phyloP scores from a whole-genome alignment of 2,797 vertebrate genomes.

The Ibycter americanus region DNA sequence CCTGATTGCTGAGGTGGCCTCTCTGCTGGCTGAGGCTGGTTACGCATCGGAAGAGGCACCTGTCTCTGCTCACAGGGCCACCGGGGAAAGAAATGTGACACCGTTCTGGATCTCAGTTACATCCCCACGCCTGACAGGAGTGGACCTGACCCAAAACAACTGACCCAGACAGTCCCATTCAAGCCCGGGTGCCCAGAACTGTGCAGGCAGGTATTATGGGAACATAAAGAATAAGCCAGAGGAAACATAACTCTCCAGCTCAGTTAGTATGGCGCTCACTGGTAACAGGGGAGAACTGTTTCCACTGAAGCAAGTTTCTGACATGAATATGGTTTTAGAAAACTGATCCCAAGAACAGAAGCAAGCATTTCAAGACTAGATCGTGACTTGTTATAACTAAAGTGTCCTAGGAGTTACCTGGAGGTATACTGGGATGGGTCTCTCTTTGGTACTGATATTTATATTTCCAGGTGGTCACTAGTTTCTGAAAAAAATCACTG shows the following conservation, averaged over 20 bases:
- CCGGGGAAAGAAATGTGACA: not conserved
- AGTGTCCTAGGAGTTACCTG: not conserved
- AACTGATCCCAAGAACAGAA: not conserved
- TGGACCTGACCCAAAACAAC: not conserved
- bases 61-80: not conserved
- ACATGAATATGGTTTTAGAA: not conserved
- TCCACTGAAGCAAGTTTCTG: not conserved
- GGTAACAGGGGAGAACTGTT: not conserved
- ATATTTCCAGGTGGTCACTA: not conserved
- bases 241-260: not conserved
- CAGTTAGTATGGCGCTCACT: not conserved
- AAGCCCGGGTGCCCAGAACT: not conserved
- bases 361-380: not conserved
- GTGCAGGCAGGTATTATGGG: not conserved
- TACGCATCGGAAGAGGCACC: not conserved
- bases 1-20: not conserved
- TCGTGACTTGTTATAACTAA: not conserved
- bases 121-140: not conserved
- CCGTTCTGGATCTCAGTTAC: not conserved
- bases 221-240: not conserved
- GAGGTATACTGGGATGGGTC: not conserved
- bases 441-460: not conserved
- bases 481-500: not conserved
- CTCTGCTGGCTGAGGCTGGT: not conserved
- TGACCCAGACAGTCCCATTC: not conserved